Evolutionary conservation across 2,888 invertebrate species (phyloP).

Genomic region (Fragum sueziense): DNA sequence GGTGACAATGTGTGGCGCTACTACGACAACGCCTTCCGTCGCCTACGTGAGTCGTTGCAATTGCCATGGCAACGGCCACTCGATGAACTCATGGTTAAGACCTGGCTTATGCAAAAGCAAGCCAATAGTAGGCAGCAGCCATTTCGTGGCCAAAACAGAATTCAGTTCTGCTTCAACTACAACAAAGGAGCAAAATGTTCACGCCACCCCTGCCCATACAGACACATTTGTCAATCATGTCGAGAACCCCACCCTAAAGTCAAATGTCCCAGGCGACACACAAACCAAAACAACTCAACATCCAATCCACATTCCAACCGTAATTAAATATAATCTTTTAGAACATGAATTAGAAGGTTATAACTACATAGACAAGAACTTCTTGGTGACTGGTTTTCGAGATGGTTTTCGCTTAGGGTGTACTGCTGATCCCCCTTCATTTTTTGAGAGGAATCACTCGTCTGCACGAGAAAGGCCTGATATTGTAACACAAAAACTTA

Average conservation of each 20-base stretch:
- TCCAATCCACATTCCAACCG: background rate
- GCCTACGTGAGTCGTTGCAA: background rate
- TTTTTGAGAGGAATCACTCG: constrained; percentile 25
- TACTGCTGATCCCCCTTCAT: background rate
- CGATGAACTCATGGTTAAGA: too few species aligned
- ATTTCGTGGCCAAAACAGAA: background rate
- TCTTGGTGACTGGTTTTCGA: background rate
- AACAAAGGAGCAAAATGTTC: background rate
- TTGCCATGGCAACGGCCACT: too few species aligned
- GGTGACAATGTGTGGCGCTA: background rate
- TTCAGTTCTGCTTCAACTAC: background rate
- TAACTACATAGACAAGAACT: background rate
- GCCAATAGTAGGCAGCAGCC: background rate
- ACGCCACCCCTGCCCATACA: background rate
- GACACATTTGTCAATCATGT: background rate
- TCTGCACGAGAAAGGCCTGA: constrained; percentile 16
- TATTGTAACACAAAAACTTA: constrained; percentile 32
- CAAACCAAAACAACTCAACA: background rate
- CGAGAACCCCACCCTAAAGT: background rate
- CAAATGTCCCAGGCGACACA: background rate
- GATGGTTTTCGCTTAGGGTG: background rate
- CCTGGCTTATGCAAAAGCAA: too few species aligned
- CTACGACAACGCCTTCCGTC: background rate
- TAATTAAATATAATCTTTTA: background rate
- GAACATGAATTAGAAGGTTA: background rate